Evolutionary conservation across 2,797 vertebrate genomes (phyloP).

Genomic region (Crocodylus rhombifer): DNA sequence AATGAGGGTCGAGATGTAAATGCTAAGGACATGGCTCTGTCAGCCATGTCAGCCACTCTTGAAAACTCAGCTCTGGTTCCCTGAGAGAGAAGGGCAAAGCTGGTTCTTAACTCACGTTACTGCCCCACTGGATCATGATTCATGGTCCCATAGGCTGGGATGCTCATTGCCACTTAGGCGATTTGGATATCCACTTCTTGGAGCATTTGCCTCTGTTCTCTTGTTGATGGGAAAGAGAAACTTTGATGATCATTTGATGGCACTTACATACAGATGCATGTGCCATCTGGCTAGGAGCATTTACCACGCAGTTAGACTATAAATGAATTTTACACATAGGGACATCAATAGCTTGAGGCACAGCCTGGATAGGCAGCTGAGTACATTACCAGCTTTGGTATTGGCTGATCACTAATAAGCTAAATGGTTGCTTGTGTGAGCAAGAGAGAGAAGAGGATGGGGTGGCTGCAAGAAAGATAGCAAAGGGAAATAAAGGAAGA

Average conservation of each 20-base stretch:
- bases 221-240: not conserved
- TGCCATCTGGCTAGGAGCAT: not conserved
- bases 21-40: constrained; percentile 20
- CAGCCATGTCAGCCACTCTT: not conserved
- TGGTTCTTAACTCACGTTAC: not conserved
- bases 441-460: not conserved
- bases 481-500: not conserved
- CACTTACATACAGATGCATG: too few relatives aligned
- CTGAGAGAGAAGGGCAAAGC: not conserved
- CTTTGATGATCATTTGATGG: not conserved
- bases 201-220: not conserved
- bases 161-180: not conserved
- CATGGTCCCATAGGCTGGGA: not conserved
- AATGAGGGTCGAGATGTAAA: not conserved
- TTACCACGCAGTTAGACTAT: not conserved
- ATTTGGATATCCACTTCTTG: not conserved
- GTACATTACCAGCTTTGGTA: not conserved
- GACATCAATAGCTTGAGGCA: not conserved
- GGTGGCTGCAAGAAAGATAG: not conserved
- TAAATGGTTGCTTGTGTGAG: not conserved
- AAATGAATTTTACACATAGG: not conserved
- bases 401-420: not conserved
- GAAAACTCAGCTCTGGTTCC: not conserved
- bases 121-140: not conserved
- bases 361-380: not conserved